Base-by-base conservation (phyloP, 2,888 invertebrate genomes). In the Penaeus monodon region DNA sequence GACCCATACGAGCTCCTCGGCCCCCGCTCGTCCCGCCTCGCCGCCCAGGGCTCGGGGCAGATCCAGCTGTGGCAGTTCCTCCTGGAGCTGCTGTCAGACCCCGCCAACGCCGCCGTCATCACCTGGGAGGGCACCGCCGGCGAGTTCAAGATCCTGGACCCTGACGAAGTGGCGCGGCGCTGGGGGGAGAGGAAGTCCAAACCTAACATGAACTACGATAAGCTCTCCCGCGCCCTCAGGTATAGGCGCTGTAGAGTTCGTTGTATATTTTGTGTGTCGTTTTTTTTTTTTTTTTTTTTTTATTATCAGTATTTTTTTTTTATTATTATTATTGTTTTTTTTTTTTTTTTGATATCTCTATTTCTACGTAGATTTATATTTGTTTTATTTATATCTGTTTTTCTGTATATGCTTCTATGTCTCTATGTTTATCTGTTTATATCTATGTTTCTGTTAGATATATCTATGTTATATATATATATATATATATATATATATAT, bases 171-270 rank as follows among this genome's bases (percentile, higher is more conserved):
- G 89, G 99, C 99, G 27, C 95, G 98, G 91, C 94, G 99, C 91
- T 99, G 99, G 99, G 99, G 99, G 86, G 99, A 99, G 93, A 94
- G 99, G 90, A 99, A 99, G 93, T 98, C 98, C 91, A 99, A 99
- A 93, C 99, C 99, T 76, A 99, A 99, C 93, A 99, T 99, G 99
- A 99, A 99, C 94, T 99, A 99, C 93, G 99, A 99, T 94, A 99
- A 99, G 93, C 95, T 99, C 91, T 98, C 98, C 92, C 95, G 99
- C 91, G 99, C 99, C 82, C 94, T 99, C 92, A 96, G 97, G 95
- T 99, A 94, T 57, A 68, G 65, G 49, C 38, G 38, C 1, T 2
- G 22, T 12, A 27, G 29, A 44, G 17, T 38, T 0, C 12, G 77
- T n/a, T n/a, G 44, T 8, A 12, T 10, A 12, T 38, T 38, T 38